Evolutionary conservation across 2,113 vertebrate species (phyloP).

Genomic region (Syngnathus typhle): DNA sequence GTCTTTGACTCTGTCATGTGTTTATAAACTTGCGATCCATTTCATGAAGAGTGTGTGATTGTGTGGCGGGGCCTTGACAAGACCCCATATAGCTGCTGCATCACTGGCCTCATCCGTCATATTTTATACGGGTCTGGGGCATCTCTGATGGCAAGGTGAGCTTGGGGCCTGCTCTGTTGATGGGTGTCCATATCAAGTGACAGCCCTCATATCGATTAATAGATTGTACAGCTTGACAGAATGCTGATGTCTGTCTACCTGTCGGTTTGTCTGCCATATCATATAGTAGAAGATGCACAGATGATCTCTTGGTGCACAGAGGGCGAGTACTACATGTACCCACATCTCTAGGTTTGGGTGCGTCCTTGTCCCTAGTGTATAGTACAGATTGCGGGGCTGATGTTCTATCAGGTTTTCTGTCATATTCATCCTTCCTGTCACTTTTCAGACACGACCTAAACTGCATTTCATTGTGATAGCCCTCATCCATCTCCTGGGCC

Average conservation of each 20-base stretch:
- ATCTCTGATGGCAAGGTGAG: constrained; percentile 66
- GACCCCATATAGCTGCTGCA: constrained; percentile 42
- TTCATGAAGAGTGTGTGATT: constrained; percentile 36
- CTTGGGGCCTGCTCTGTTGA: constrained; percentile 56
- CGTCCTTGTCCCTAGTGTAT: constrained; percentile 43
- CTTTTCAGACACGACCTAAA: constrained; percentile 37
- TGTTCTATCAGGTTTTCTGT: constrained; percentile 40
- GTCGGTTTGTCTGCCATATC: too few species aligned
- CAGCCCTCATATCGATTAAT: constrained; percentile 58
- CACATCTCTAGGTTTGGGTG: constrained; percentile 38
- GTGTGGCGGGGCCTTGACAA: constrained; percentile 39
- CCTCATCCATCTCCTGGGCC: constrained; percentile 43
- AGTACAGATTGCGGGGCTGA: constrained; percentile 29
- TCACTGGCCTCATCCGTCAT: constrained; percentile 55
- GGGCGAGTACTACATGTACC: constrained; percentile 32
- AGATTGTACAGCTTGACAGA: constrained; percentile 58
- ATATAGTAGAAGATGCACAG: constrained; percentile 26
- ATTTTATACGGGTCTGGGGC: constrained; percentile 53
- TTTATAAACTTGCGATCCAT: constrained; percentile 24
- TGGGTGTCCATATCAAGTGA: constrained; percentile 55
- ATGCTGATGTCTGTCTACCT: constrained; percentile 57
- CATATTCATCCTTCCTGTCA: constrained; percentile 52
- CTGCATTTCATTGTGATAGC: constrained; percentile 50
- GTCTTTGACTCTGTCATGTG: constrained; percentile 20
- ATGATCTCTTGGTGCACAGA: constrained; percentile 37